Percentiles rank a stretch among this genome's conserved stretches.
Conservation (phyloP, 2,797 vertebrate species). For the Helicolenus hilgendorfi region DNA sequence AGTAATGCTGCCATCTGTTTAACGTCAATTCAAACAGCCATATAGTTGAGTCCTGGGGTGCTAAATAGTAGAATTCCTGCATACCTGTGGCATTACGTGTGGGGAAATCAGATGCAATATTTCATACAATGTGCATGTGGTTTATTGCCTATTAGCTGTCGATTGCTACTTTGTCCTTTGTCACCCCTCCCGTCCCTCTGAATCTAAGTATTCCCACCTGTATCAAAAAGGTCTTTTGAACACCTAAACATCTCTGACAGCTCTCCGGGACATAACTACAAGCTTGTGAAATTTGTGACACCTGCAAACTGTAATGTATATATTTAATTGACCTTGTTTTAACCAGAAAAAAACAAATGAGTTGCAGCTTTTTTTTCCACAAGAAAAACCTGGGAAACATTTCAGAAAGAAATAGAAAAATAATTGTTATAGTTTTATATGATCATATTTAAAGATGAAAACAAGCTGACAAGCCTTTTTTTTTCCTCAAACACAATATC, state of each 20-base stretch:
- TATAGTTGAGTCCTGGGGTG: slow-evolving; percentile 47
- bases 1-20: slow-evolving; percentile 77
- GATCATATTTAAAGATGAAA: not conserved
- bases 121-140: slow-evolving; percentile 26
- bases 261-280: not conserved
- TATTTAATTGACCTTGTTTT: not conserved
- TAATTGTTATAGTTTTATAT: not conserved
- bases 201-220: not conserved
- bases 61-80: not conserved
- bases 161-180: slow-evolving; percentile 24
- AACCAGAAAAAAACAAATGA: not conserved
- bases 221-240: not conserved
- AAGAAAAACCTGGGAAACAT: not conserved
- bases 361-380: not conserved
- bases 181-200: not conserved
- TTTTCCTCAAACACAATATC: not conserved
- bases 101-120: slow-evolving; percentile 33
- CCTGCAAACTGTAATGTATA: not conserved
- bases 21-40: slow-evolving; percentile 49
- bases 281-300: not conserved
- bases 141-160: slow-evolving; percentile 34
- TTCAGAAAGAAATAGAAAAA: not conserved
- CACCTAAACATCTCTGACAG: not conserved
- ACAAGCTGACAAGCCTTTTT: not conserved
- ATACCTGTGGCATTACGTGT: slow-evolving; percentile 7